Evolutionary conservation across 1,140 invertebrate species (phyloP).

Genomic region (Anoplolepis gracilipes): DNA sequence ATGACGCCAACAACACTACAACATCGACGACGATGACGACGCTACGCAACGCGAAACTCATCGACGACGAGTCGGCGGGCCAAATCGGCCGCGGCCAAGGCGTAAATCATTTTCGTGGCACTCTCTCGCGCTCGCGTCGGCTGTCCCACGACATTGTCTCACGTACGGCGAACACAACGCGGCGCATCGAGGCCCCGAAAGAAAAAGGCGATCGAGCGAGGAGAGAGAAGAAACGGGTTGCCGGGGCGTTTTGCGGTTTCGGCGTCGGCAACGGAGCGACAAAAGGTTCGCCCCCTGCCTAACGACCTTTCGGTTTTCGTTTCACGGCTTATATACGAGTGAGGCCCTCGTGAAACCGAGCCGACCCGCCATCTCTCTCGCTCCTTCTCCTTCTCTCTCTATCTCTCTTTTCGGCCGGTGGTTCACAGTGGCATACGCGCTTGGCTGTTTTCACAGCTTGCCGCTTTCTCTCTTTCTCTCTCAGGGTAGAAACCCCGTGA

Average conservation of each 20-base stretch:
- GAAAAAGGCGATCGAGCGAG: slow-evolving; percentile 36
- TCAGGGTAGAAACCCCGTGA: slow-evolving; percentile 66
- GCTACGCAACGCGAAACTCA: slow-evolving; percentile 30
- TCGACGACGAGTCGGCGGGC: slow-evolving; percentile 48
- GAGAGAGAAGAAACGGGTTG: slow-evolving; percentile 66
- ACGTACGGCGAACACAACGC: slow-evolving; percentile 44
- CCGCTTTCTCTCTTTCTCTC: slow-evolving; percentile 53
- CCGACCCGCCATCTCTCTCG: slow-evolving; percentile 60
- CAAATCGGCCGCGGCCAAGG: slow-evolving; percentile 35
- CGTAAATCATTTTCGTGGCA: slow-evolving; percentile 56
- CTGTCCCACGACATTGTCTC: slow-evolving; percentile 62
- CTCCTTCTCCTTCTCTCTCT: slow-evolving; percentile 38
- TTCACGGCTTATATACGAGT: slow-evolving; percentile 81
- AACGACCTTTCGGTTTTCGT: slow-evolving; percentile 85
- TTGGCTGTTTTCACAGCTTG: slow-evolving; percentile 84
- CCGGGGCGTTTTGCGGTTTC: slow-evolving; percentile 81
- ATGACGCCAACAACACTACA: background rate
- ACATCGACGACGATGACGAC: slow-evolving; percentile 17
- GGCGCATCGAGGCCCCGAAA: background rate
- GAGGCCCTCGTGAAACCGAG: slow-evolving; percentile 82
- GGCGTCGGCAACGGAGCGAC: slow-evolving; percentile 83
- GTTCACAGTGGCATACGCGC: slow-evolving; percentile 64
- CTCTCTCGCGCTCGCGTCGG: slow-evolving; percentile 40
- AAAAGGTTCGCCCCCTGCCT: slow-evolving; percentile 84
- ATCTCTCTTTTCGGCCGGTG: slow-evolving; percentile 56